Evolutionary conservation across 2,888 invertebrate species (phyloP).

Genomic region (Ormia ochracea): DNA sequence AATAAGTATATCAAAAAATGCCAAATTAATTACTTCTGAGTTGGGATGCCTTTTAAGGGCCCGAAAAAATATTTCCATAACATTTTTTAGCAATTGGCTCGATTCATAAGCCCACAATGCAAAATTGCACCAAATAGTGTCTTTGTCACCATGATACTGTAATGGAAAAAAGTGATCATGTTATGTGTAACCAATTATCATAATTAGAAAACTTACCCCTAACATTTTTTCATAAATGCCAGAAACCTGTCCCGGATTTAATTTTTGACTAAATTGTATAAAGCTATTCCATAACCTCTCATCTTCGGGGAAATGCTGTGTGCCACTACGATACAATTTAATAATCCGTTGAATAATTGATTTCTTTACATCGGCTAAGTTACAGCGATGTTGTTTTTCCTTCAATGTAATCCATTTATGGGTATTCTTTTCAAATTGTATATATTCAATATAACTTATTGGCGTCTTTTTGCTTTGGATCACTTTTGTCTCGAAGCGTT

Average conservation of each 20-base stretch:
- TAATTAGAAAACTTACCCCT: conserved; percentile 78
- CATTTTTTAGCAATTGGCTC: conserved; percentile 81
- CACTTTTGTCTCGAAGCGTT: conserved; percentile 69
- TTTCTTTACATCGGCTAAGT: conserved; percentile 82
- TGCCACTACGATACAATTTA: conserved; percentile 84
- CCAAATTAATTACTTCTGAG: conserved; percentile 83
- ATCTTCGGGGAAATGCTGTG: conserved; percentile 84
- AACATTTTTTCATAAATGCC: conserved; percentile 81
- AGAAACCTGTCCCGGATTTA: conserved; percentile 79
- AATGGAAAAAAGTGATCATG: neutral
- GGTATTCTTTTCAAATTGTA: conserved; percentile 72
- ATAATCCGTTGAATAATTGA: conserved; percentile 84
- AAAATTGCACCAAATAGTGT: conserved; percentile 87
- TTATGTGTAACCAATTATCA: conserved; percentile 28
- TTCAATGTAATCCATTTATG: conserved; percentile 68
- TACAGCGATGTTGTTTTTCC: conserved; percentile 81
- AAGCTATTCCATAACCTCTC: conserved; percentile 86
- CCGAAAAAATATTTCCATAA: conserved; percentile 84
- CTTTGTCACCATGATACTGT: conserved; percentile 84
- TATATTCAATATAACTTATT: conserved; percentile 72
- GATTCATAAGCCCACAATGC: conserved; percentile 77
- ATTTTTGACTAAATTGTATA: conserved; percentile 86
- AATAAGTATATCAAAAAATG: conserved; percentile 80
- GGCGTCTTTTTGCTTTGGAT: conserved; percentile 67
- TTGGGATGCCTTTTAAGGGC: conserved; percentile 86